Evolutionary conservation across 1,140 invertebrate species (phyloP), one percentile per base, ranked within the genome.

Genomic region (Cydia fagiglandana): DNA sequence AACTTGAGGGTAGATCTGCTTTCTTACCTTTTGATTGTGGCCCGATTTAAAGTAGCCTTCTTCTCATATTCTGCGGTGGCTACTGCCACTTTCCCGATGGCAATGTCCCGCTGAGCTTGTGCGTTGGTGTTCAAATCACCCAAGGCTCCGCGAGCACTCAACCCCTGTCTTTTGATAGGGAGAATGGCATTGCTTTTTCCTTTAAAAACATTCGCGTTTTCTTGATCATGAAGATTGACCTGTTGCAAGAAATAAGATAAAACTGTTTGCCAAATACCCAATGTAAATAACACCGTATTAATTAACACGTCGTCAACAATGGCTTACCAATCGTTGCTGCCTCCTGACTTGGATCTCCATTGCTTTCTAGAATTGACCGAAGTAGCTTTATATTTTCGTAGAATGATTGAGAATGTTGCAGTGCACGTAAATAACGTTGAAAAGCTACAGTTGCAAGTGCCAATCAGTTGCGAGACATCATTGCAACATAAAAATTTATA

Each of bases 121-220:
- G 87, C 79, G 80, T 91, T 92, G 1, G 84, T 82, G 56, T 88
- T 89, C 4, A 92, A 50, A 70, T 92, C 91, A 12, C 88, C 89
- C 15, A 92, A 82, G 45, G 85, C 88, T n/a, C 91, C 91, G 9
- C 91, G 84, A 34, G 88, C 81, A 73, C 79, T 75, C 64, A 87
- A 73, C 2, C 85, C 86, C 75, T 84, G 84, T 10, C 80, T 80
- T 78, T 91, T 92, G 2, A 75, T 76, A 9, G 89, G 84, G 17
- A 90, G 50, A n/a, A 76, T 73, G 34, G 81, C 77, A 64, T 84
- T 86, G 10, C 73, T 75, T 82, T 89, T 89, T 12, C 83, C 87
- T 82, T 87, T 91, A 4, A 79, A 56, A 15, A 74, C 81, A 76
- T 86, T 83, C 7, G 84, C 64, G 76, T 92, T 92, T 81, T 92